A percentile compares a stretch with the other conserved stretches of the same genome.
These are phyloP conservation scores for Buathra laborator DNA, from an alignment of 2,888 invertebrate species.

Conservation along the genomic window DNA sequence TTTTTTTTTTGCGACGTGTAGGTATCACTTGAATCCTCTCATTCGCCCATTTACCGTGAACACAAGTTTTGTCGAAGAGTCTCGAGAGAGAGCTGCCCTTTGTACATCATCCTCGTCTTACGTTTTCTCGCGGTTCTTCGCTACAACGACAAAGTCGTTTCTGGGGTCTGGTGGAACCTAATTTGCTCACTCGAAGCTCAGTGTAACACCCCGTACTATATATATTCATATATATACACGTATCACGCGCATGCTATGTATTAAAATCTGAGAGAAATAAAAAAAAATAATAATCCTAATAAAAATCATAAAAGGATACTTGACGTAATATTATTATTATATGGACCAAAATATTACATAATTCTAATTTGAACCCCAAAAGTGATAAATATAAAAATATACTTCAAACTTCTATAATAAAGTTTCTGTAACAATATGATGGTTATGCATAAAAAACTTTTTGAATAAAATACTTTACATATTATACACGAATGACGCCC, in stretches of 20 bases:
- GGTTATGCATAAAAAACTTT: no score
- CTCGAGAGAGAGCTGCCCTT: slow-evolving; percentile 46
- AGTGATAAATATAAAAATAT: no score
- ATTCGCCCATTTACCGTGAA: slow-evolving; percentile 15
- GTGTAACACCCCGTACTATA: neutral
- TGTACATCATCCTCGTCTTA: slow-evolving; percentile 26
- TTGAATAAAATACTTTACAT: no score
- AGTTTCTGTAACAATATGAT: no score
- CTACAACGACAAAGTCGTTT: slow-evolving; percentile 36
- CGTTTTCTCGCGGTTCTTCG: slow-evolving; percentile 14
- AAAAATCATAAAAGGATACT: no score
- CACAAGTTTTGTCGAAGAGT: slow-evolving; percentile 42
- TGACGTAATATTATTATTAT: no score
- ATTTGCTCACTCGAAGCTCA: slow-evolving; percentile 35
- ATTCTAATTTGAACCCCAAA: no score
- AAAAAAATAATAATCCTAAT: no score
- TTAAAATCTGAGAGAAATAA: no score
- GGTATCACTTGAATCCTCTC: neutral
- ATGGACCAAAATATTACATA: no score
- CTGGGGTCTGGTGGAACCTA: slow-evolving; percentile 42
- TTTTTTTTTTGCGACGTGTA: neutral
- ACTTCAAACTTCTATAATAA: no score
- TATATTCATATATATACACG: neutral
- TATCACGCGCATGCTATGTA: no score
- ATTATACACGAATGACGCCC: neutral